Conservation (phyloP, 2,888 invertebrate genomes). For the Chymomyza fuscimana region DNA sequence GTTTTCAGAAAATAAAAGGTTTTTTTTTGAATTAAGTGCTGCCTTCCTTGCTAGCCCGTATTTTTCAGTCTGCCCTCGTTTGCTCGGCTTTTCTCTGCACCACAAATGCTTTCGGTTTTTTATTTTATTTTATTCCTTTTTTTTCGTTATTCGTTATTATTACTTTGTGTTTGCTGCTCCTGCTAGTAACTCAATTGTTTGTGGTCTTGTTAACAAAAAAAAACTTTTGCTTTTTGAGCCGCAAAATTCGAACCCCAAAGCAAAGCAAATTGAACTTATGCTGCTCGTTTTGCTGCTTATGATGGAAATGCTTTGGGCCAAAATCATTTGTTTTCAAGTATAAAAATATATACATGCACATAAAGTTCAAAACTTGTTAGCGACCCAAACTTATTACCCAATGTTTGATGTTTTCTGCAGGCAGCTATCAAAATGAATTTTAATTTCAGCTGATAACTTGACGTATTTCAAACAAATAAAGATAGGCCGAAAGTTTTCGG, state of each 20-base stretch:
- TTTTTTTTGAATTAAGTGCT: too few species aligned
- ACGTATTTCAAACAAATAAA: not conserved
- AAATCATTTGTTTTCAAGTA: slow-evolving; percentile 29
- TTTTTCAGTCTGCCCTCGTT: too few species aligned
- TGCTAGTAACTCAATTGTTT: slow-evolving; percentile 55
- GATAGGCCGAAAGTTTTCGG: not conserved
- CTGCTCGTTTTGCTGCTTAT: not conserved
- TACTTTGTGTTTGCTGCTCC: slow-evolving; percentile 2
- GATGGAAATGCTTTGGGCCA: slow-evolving; percentile 26
- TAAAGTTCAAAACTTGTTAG: slow-evolving; percentile 24
- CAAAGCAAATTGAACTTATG: slow-evolving; percentile 36
- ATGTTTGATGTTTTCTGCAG: not conserved
- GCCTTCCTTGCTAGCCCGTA: too few species aligned
- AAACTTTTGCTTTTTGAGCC: slow-evolving; percentile 32
- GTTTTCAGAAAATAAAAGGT: too few species aligned
- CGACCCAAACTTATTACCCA: not conserved
- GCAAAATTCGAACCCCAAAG: slow-evolving; percentile 13
- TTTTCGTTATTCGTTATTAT: not conserved
- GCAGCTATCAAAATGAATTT: slow-evolving; percentile 36
- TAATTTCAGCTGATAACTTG: slow-evolving; percentile 32
- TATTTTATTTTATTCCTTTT: not conserved
- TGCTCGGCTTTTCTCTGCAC: too few species aligned
- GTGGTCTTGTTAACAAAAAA: slow-evolving; percentile 38
- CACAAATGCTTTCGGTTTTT: not conserved
- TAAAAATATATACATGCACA: not conserved